Evolutionary conservation across 2,888 invertebrate species (phyloP), one percentile per base, ranked within the genome.

Genomic region (Drepana falcataria): DNA sequence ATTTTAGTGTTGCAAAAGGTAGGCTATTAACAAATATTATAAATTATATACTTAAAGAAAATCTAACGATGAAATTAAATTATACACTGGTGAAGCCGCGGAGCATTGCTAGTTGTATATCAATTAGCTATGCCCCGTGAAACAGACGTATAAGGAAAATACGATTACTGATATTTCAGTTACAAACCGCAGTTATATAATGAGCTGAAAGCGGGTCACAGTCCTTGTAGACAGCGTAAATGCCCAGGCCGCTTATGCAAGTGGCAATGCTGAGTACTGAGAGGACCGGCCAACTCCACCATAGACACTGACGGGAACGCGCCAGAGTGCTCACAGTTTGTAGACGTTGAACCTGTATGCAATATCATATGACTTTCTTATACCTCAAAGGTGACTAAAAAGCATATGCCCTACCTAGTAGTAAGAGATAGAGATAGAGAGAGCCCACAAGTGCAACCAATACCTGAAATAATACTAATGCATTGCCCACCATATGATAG

Each of bases 281-380:
- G 5, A 97, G 89, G 57, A 97, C 95, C 0, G 97, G 97, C 94
- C 95, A 94, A 69, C 95, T 95, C 83, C 95, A 89, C 95, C 96
- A 96, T 3, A 97, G 80, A 2, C 97, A 94, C 56, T 81, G 86
- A 69, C 95, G 95, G 0, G 96, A 94, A 0, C 94, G 91, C 58
- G 93, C 93, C 52, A 97, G 80, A 58, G 94, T 93, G 74, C 93
- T 94, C 9, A 95, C 94, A 3, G 96, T 94, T 55, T 95, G 76
- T 53, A 95, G 87, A 48, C 96, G 91, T 78, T 96, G 96, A 0
- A 96, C 93, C 91, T 92, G 66, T 4, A 61, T 64, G 34, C 47
- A 51, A 35, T 41, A 21, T 21, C 4, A 53, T 47, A 37, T 48
- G 51, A 51, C 40, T 37, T 37, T 6, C 7, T 7, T n/a, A 47